Base-by-base conservation (phyloP, 2,113 vertebrate genomes). In the Erythrolamprus reginae region DNA sequence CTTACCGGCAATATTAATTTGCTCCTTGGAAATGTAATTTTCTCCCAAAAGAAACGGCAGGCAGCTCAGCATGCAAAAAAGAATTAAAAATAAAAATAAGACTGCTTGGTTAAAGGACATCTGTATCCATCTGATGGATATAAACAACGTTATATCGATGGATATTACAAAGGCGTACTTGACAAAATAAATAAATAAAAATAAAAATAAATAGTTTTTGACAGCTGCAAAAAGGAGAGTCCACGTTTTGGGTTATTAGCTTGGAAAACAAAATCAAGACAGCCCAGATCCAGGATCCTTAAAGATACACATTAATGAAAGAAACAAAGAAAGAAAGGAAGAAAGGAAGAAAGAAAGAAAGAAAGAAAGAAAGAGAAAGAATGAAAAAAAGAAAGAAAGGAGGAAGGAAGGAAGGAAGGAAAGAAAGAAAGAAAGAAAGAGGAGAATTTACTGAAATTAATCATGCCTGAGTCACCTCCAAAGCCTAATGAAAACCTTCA, bases 401-500 rank as follows among this genome's bases (percentile, higher is more conserved):
- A n/a, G n/a, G n/a, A n/a, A n/a, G n/a, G n/a, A n/a, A n/a, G n/a
- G n/a, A n/a, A n/a, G n/a, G n/a, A n/a, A n/a, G n/a, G n/a, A n/a
- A n/a, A n/a, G n/a, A n/a, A 92, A 65, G 21, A 51, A 77, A 89
- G 88, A 87, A 55, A 56, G 55, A 92, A 87, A 88, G 82, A 89
- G 26, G 53, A 85, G 84, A 92, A 91, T 93, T 94, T 51, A 55
- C 94, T 94, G 94, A 93, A 94, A 94, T 85, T 94, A 96, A 92
- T 95, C 95, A 95, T 95, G 96, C 94, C 92, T 95, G 91, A 94
- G 93, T 94, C 9, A 3, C 84, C 95, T 95, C 93, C 94, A 96
- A 94, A 92, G 96, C 92, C 93, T 97, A 95, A 97, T 97, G 97
- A 96, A 97, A 97, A 95, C 93, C 94, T 92, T 82, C 89, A 94